Percentiles rank a stretch among this genome's conserved stretches.
These are phyloP conservation scores for Drosophila lutescens DNA, from an alignment of 2,888 invertebrate genomes.

Conservation along the genomic window DNA sequence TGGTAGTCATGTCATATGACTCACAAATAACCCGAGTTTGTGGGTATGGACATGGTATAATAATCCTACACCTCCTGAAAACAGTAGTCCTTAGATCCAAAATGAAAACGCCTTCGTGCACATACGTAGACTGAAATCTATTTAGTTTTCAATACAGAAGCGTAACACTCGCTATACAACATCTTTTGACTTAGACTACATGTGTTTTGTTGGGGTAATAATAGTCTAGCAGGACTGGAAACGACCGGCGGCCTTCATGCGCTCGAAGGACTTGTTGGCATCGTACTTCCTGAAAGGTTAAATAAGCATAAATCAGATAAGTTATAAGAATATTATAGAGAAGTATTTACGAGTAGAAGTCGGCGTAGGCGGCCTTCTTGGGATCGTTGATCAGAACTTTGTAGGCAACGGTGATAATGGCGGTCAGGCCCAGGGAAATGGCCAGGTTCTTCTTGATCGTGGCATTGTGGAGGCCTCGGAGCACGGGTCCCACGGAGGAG, in stretches of 20 bases:
- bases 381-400: conserved; percentile 86
- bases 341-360: conserved; percentile 90
- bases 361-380: conserved; percentile 87
- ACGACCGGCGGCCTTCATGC: conserved; percentile 83
- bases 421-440: conserved; percentile 84
- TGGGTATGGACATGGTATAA: background rate
- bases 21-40: background rate
- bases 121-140: conserved; percentile 64
- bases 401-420: conserved; percentile 83
- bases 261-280: conserved; percentile 83
- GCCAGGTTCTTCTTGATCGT: conserved; percentile 87
- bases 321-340: too few relatives aligned
- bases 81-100: background rate
- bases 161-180: conserved; percentile 57
- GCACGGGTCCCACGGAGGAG: conserved; percentile 86
- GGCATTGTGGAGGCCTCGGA: conserved; percentile 88
- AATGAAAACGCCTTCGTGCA: conserved; percentile 32
- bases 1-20: too few relatives aligned
- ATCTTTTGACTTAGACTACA: conserved; percentile 62
- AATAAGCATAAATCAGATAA: conserved; percentile 9
- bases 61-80: background rate
- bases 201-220: conserved; percentile 37
- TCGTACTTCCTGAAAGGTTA: conserved; percentile 80
- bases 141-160: conserved; percentile 65
- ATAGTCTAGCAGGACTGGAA: conserved; percentile 83